Base-by-base conservation (phyloP, 2,888 invertebrate genomes). In the Stegana nigrithorax region DNA sequence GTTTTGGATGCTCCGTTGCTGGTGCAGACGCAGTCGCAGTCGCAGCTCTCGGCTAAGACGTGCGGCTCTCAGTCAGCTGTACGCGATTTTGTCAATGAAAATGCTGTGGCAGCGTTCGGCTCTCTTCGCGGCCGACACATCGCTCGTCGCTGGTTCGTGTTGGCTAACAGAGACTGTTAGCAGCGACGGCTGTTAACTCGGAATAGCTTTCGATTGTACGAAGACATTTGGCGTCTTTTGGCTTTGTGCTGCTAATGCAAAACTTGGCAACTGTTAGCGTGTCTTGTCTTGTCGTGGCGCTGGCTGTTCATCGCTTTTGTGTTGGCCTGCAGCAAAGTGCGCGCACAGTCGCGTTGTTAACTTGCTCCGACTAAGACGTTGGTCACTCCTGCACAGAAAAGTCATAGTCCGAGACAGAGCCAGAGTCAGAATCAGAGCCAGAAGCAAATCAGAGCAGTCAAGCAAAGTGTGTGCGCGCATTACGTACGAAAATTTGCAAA, bases 311-410 rank as follows among this genome's bases (percentile, higher is more conserved):
- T 62, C 36, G 62, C 53, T 73, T 73, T 78, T 66, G 66, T 67
- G 72, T 64, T 56, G 67, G 21, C 56, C 66, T 61, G 14, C 66
- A 63, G 59, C 72, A 66, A 67, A 73, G 67, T 70, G 63, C 64
- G 65, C 50, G 70, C 76, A 73, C 80, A 75, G 80, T 75, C 76
- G 76, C 66, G 75, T 69, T 78, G 68, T 67, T 66, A 67, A 80
- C 72, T 67, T 75, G 73, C 53, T 73, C 55, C 69, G 70, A 68
- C 69, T 71, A 69, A 67, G 80, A 75, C 75, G 75, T 75, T 73
- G 63, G 74, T 71, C 66, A 73, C 69, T 73, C 58, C 32, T 29
- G n/a, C 2, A 42, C n/a, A 8, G 3, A 42, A 42, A 12, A 42
- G 19, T n/a, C 2, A 42, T n/a, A 2, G n/a, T n/a, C n/a, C 19